Percentiles rank a stretch among this genome's conserved stretches.
Conservation (phyloP, 1,140 invertebrate genomes). For the Armadillidium nasatum region DNA sequence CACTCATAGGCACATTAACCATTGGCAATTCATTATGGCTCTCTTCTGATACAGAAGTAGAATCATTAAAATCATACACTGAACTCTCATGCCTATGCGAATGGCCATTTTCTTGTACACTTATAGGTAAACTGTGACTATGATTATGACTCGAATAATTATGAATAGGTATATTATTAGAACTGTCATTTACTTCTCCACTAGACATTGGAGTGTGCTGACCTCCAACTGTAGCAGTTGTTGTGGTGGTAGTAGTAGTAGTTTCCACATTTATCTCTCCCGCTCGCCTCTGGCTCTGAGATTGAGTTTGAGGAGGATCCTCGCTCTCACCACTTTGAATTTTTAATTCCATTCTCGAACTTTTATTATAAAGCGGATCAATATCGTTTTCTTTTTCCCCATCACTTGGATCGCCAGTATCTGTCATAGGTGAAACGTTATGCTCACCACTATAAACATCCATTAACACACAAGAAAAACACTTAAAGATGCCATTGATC, state of each 20-base stretch:
- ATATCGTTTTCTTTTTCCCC: constrained; percentile 31
- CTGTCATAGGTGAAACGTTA: constrained; percentile 31
- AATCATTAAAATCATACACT: constrained; percentile 39
- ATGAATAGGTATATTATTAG: background rate
- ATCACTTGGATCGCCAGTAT: constrained; percentile 26
- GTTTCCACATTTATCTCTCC: background rate
- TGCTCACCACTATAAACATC: constrained; percentile 35
- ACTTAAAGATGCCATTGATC: constrained; percentile 45
- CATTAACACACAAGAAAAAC: constrained; percentile 41
- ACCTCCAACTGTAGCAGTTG: background rate
- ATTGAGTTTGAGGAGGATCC: background rate
- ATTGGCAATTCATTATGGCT: background rate
- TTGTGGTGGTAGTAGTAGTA: constrained; percentile 4
- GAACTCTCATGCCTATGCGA: constrained; percentile 23
- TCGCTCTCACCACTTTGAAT: background rate
- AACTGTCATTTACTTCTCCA: background rate
- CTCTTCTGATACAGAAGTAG: constrained; percentile 10
- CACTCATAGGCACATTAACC: constrained; percentile 9
- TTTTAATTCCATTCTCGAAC: constrained; percentile 1
- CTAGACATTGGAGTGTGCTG: background rate
- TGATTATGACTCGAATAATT: constrained; percentile 9
- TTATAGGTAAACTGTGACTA: constrained; percentile 2
- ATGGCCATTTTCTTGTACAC: constrained; percentile 12
- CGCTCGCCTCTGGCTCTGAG: constrained; percentile 28
- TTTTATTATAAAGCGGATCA: constrained; percentile 25